Evolutionary conservation across 2,888 invertebrate species (phyloP).

Genomic region (Nephrotoma guestfalica): DNA sequence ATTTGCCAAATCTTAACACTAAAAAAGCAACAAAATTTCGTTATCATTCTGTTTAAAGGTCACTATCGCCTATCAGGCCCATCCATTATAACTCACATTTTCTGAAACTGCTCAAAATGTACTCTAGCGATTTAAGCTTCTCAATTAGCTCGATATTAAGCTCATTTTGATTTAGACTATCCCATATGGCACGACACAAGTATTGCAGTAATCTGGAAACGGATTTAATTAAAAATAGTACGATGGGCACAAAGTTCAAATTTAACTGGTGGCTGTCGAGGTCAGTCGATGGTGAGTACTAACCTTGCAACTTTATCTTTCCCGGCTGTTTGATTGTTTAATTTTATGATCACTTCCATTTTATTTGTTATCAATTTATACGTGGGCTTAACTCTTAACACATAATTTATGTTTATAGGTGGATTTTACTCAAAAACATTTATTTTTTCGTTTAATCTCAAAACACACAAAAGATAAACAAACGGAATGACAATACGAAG

Average conservation of each 20-base stretch:
- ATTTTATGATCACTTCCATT: conserved; percentile 27
- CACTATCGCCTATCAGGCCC: not conserved
- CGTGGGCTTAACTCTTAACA: not conserved
- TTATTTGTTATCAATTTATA: conserved; percentile 7
- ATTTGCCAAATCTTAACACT: conserved; percentile 79
- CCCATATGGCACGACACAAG: conserved; percentile 65
- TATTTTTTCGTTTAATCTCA: not conserved
- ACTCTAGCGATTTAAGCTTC: conserved; percentile 66
- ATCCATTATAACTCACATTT: conserved; percentile 47
- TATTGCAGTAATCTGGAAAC: conserved; percentile 66
- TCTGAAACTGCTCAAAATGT: conserved; percentile 68
- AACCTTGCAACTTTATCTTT: conserved; percentile 30
- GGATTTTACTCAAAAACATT: not conserved
- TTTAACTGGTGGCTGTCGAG: not conserved
- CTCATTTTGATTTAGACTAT: conserved; percentile 46
- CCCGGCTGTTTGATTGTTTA: conserved; percentile 27
- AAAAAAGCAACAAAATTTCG: not conserved
- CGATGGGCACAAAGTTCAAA: not conserved
- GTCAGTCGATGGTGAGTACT: not conserved
- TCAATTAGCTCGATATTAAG: conserved; percentile 48
- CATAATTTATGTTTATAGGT: not conserved
- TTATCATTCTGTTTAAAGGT: not conserved
- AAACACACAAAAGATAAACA: not conserved
- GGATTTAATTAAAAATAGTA: conserved; percentile 8
- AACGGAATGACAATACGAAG: not conserved